Base-by-base conservation (phyloP, 2,888 invertebrate genomes). In the Phyllotreta cruciferae region DNA sequence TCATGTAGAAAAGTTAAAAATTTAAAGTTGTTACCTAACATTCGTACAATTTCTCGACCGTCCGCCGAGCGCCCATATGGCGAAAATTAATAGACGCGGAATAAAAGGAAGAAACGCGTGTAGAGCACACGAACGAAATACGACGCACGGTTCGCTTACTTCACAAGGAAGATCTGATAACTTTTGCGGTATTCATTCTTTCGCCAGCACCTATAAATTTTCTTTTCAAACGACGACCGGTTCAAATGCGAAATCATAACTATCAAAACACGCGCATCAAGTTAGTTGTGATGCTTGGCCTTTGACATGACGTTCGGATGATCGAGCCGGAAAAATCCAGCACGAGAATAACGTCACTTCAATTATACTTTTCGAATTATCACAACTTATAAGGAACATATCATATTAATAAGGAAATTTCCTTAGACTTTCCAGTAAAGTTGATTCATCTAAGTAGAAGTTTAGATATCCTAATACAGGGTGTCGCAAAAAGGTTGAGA, bases 71-170 rank as follows among this genome's bases (percentile, higher is more conserved):
- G 3, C n/a, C 34, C 49, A 50, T 58, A 50, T 50, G 50, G 50
- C 34, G 38, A 41, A 57, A 57, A 49, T 39, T 39, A 50, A 50
- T 58, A 50, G 41, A 2, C 24, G 24, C 11, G 49, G 39, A 58
- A 50, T 13, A 39, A 50, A 41, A 62, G 37, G 10, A 14, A 37
- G 35, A 11, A 53, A 50, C 56, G 56, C 62, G 62, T 62, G 57
- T 57, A 62, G 53, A 45, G 47, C 62, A 57, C 57, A 62, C 62
- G 62, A 56, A 50, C 50, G 44, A 56, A 56, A 56, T 50, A 56
- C 39, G 55, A 55, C 36, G 38, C 13, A 49, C 49, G 49, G 55
- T 61, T 49, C 55, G 10, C 44, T 62, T 62, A 38, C 44, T 49
- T 44, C 62, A 56, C 14, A 34, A 39, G 41, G 50, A 11, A 57